A percentile compares a stretch with the other conserved stretches of the same genome.
These are phyloP conservation scores for Neoniphon sammara DNA, from an alignment of 2,797 vertebrate species.

Conservation along the genomic window DNA sequence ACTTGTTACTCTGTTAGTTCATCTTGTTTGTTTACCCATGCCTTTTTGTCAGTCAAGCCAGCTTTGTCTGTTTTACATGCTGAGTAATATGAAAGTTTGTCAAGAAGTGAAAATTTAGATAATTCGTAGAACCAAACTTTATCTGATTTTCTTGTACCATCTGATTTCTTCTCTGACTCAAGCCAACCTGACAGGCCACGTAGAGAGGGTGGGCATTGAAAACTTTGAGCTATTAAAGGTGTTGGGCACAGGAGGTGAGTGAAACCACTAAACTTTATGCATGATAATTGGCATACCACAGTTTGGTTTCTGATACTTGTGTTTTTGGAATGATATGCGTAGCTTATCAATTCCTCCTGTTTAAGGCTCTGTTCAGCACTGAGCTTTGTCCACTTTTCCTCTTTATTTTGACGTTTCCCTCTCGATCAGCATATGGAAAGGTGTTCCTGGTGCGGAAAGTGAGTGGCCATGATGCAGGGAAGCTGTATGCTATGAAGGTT, in stretches of 20 bases:
- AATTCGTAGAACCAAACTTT: background rate
- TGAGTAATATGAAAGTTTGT: background rate
- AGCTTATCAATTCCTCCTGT: background rate
- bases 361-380: background rate
- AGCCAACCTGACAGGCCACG: constrained; percentile 98
- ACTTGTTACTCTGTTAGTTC: background rate
- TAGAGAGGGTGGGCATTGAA: constrained; percentile 98
- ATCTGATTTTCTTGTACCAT: constrained; percentile 20
- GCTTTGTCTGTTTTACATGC: background rate
- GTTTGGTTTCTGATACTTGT: constrained; percentile 5
- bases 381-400: constrained; percentile 39
- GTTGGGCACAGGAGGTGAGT: constrained; percentile 97
- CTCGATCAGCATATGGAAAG: constrained; percentile 91
- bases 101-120: background rate
- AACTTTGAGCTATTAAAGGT: constrained; percentile 99
- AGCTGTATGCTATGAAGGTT: constrained; percentile 98
- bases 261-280: background rate
- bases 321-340: constrained; percentile 19
- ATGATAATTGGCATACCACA: background rate
- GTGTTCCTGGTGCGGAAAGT: constrained; percentile 98
- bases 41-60: background rate
- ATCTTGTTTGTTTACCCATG: background rate
- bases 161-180: constrained; percentile 53
- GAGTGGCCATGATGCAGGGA: constrained; percentile 93
- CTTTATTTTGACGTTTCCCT: constrained; percentile 21